phyloP scores from a whole-genome alignment of 37 sponge, comb jelly and placozoan species.

The Axinella damicornis region DNA sequence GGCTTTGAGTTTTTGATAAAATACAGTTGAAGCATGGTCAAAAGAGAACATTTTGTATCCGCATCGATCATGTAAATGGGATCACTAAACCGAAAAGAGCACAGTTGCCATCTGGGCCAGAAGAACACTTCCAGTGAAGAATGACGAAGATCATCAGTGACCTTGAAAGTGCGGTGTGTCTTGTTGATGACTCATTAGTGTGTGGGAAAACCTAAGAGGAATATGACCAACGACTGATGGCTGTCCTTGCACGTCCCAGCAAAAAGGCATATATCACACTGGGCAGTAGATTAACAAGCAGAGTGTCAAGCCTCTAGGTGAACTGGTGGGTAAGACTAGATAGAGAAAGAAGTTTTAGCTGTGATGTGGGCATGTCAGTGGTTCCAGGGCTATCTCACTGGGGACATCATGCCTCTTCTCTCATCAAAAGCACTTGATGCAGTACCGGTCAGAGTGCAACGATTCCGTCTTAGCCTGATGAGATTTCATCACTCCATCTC shows the following conservation, averaged over 20 bases:
- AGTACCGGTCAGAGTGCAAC: constrained; percentile 8
- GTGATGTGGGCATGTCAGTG: constrained; percentile 30
- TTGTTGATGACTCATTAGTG: constrained; percentile 49
- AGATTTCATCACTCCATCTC: constrained; percentile 17
- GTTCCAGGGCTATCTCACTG: constrained; percentile 7
- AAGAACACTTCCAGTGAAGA: no score
- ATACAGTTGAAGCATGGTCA: no score
- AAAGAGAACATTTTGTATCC: no score
- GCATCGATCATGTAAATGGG: no score
- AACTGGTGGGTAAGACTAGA: constrained; percentile 34
- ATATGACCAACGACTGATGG: constrained; percentile 15
- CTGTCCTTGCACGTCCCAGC: not conserved
- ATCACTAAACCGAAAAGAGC: no score
- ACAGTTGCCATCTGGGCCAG: no score
- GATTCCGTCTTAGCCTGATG: constrained; percentile 38
- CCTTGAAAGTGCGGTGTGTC: not conserved
- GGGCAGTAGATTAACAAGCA: constrained; percentile 23
- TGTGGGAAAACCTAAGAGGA: constrained; percentile 21
- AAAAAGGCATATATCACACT: constrained; percentile 15
- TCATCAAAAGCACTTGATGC: constrained; percentile 1
- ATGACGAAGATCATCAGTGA: no score
- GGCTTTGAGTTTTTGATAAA: no score
- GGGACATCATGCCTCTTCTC: constrained; percentile 21
- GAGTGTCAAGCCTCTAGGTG: constrained; percentile 27
- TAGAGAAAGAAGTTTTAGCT: constrained; percentile 43